A percentile compares a stretch with the other conserved stretches of the same genome.
Conservation (phyloP, 2,797 vertebrate species). For the Dendrocincla fuliginosa region DNA sequence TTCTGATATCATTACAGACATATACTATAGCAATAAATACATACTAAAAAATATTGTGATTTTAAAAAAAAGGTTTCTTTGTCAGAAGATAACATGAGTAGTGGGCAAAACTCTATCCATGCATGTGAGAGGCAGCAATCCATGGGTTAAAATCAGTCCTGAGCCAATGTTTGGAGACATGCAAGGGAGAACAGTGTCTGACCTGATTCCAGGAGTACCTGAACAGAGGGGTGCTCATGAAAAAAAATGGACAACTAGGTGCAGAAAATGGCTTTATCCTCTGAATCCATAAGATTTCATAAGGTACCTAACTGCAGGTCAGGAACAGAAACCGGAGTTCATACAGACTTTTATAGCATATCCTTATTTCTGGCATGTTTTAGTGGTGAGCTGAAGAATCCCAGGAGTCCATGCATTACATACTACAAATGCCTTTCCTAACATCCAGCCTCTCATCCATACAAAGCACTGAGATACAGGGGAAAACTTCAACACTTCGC, state of each 20-base stretch:
- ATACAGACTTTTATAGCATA: not conserved
- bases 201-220: not conserved
- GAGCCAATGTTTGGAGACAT: not conserved
- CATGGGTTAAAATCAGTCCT: not conserved
- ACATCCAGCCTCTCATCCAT: not conserved
- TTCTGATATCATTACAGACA: not conserved
- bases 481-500: not conserved
- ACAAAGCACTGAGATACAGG: not conserved
- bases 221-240: not conserved
- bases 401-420: not conserved
- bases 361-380: not conserved
- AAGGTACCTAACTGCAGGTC: not conserved
- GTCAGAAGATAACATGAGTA: not conserved
- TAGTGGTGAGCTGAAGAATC: not conserved
- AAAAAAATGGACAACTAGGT: not conserved
- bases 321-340: not conserved
- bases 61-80: not conserved
- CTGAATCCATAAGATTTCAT: not conserved
- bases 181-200: not conserved
- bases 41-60: not conserved
- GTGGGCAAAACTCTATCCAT: accelerated
- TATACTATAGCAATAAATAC: not conserved
- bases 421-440: not conserved
- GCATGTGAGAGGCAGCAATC: not conserved
- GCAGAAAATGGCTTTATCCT: not conserved